Conservation (phyloP, 1,140 invertebrate species). For the Xylocopa sonorina region DNA sequence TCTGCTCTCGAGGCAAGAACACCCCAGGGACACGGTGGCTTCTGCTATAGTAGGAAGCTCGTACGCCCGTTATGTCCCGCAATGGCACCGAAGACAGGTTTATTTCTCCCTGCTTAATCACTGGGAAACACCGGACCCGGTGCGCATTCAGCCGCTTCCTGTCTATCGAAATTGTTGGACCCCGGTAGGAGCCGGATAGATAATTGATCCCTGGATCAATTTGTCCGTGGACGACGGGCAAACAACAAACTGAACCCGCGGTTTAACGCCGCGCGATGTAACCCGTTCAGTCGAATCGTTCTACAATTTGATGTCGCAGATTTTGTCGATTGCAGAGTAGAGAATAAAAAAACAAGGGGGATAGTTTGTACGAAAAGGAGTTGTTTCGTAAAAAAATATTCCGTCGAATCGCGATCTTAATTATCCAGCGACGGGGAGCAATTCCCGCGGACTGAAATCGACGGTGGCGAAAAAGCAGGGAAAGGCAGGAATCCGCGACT, state of each 20-base stretch:
- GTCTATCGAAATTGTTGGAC: constrained; percentile 42
- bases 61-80: constrained; percentile 61
- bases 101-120: constrained; percentile 59
- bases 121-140: constrained; percentile 30
- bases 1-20: constrained; percentile 55
- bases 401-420: background rate
- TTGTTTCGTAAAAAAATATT: background rate
- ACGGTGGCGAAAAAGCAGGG: background rate
- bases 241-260: constrained; percentile 4
- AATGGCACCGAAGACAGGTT: constrained; percentile 69
- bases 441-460: background rate
- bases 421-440: background rate
- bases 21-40: constrained; percentile 55
- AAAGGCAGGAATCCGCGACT: background rate
- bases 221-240: background rate
- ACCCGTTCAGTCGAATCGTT: constrained; percentile 1
- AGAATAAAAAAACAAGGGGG: no score
- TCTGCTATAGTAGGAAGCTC: constrained; percentile 64
- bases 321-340: background rate
- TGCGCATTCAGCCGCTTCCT: constrained; percentile 10
- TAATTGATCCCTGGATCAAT: constrained; percentile 28
- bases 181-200: constrained; percentile 4
- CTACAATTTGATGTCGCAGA: background rate
- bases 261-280: constrained; percentile 12
- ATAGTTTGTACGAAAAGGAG: background rate